A percentile compares a stretch with the other conserved stretches of the same genome.
Evolutionary conservation across 2,113 vertebrate species (phyloP).

Genomic region (Cavia porcellus): DNA sequence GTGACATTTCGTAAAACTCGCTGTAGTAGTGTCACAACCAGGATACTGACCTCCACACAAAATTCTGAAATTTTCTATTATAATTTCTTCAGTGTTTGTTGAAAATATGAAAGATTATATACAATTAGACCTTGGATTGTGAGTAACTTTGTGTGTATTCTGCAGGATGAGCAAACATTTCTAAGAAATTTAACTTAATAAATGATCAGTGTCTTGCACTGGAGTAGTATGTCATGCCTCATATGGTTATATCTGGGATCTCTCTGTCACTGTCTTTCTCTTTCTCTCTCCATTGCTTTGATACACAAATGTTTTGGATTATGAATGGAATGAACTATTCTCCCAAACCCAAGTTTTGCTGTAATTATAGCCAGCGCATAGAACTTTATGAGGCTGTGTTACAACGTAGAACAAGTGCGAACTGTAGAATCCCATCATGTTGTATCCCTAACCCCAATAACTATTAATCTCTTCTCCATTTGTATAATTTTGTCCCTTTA

Average conservation of each 20-base stretch:
- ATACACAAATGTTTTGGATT: neutral
- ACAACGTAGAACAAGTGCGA: neutral
- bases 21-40: neutral
- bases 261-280: neutral
- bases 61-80: neutral
- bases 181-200: neutral
- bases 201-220: neutral
- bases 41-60: neutral
- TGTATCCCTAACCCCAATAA: neutral
- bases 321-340: neutral
- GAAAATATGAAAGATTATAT: neutral
- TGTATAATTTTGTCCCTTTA: constrained; percentile 38
- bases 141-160: neutral
- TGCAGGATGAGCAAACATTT: neutral
- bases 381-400: neutral
- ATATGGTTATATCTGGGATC: neutral
- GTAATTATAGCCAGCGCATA: neutral
- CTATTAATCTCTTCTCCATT: neutral
- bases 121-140: neutral
- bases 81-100: neutral
- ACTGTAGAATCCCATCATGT: neutral
- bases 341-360: neutral
- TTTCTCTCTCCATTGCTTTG: neutral
- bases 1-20: neutral
- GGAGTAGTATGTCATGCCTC: neutral